These are phyloP conservation scores for Aphaenogaster floridana DNA, from an alignment of 1,140 invertebrate species.

Conservation along the genomic window DNA sequence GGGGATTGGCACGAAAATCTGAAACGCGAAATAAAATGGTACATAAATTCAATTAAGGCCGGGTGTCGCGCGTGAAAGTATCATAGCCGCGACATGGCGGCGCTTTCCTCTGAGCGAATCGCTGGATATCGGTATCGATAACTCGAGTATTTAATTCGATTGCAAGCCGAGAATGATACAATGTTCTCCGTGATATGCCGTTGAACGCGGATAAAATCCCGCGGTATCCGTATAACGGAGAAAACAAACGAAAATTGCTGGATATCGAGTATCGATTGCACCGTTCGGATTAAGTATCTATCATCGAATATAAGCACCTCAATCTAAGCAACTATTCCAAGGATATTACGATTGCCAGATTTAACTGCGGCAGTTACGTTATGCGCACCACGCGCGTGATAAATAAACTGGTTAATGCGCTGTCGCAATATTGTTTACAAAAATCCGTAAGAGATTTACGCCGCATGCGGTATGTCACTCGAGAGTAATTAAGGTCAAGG, in stretches of 20 bases:
- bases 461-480: not conserved
- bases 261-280: not conserved
- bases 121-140: constrained; percentile 48
- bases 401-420: not conserved
- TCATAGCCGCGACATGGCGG: constrained; percentile 13
- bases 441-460: not conserved
- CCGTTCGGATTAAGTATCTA: constrained; percentile 10
- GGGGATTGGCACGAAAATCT: constrained; percentile 81
- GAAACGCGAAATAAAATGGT: constrained; percentile 78
- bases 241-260: constrained; percentile 22
- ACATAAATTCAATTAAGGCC: constrained; percentile 80
- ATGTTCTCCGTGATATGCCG: constrained; percentile 18
- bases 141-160: constrained; percentile 51
- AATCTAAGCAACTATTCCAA: not conserved
- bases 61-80: constrained; percentile 47
- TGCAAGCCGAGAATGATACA: constrained; percentile 43
- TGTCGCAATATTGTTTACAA: constrained; percentile 8
- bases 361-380: not conserved
- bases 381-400: not conserved
- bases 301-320: not conserved
- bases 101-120: constrained; percentile 29
- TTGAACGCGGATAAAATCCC: constrained; percentile 1
- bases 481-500: constrained; percentile 54
- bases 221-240: not conserved
- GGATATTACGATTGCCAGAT: not conserved